phyloP scores from a whole-genome alignment of 2,113 vertebrate genomes.

The Pseudopipra pipra region DNA sequence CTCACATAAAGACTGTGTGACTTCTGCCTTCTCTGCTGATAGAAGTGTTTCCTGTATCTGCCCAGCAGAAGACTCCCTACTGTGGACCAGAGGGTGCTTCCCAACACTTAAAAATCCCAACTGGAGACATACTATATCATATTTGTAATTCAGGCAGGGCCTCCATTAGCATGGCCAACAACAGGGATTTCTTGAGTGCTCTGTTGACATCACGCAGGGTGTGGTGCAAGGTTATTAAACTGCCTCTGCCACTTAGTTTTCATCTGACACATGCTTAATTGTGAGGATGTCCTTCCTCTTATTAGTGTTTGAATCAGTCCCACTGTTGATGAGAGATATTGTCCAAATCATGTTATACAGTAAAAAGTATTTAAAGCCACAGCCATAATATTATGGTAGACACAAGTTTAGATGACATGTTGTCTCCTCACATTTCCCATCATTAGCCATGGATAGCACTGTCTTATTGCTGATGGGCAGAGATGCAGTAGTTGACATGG shows the following conservation, averaged over 20 bases:
- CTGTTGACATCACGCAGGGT: neutral
- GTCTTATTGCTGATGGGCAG: neutral
- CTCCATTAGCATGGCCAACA: neutral
- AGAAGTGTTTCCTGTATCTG: neutral
- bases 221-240: constrained; percentile 2
- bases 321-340: neutral
- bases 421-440: neutral
- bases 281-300: constrained; percentile 61
- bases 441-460: neutral
- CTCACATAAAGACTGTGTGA: neutral
- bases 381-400: neutral
- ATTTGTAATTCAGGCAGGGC: neutral
- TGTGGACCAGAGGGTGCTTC: neutral
- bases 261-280: constrained; percentile 57
- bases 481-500: accelerated
- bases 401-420: neutral
- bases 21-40: neutral
- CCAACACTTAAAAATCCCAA: neutral
- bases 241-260: neutral
- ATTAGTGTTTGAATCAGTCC: neutral
- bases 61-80: neutral
- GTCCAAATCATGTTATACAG: neutral
- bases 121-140: neutral
- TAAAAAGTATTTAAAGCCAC: neutral
- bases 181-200: neutral